Conservation (phyloP, 2,113 vertebrate species). For the Buteo buteo region DNA sequence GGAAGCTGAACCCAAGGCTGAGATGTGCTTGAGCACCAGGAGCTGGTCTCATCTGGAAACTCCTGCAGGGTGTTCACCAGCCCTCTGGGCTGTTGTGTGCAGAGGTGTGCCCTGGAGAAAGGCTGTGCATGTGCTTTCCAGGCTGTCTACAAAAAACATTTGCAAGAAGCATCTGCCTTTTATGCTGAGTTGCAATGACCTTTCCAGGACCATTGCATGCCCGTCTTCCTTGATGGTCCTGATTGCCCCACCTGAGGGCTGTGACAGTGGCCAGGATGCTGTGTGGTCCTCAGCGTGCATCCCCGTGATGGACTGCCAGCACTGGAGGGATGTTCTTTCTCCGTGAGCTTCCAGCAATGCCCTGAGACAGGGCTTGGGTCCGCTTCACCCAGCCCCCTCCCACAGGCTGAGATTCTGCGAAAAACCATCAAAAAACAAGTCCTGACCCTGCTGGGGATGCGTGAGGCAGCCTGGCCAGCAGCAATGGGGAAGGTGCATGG, state of each 20-base stretch:
- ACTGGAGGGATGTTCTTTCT: background rate
- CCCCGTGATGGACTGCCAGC: background rate
- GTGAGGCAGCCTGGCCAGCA: background rate
- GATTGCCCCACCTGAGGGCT: background rate
- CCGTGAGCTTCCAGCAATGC: background rate
- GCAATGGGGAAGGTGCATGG: background rate
- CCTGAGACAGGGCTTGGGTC: background rate
- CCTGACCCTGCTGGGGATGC: background rate
- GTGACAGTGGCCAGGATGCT: fast-evolving
- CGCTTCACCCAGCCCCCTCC: background rate
- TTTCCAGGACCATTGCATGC: background rate
- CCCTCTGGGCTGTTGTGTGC: background rate
- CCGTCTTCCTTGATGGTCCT: background rate
- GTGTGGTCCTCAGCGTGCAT: background rate
- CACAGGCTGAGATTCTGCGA: background rate
- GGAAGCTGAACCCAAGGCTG: background rate
- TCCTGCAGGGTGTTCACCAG: background rate
- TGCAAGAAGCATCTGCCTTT: background rate
- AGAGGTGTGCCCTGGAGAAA: background rate
- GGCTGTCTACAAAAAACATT: background rate
- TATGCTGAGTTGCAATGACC: background rate
- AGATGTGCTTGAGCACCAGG: background rate
- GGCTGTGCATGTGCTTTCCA: background rate
- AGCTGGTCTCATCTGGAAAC: background rate
- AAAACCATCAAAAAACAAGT: fast-evolving